phyloP scores from a whole-genome alignment of 2,797 vertebrate genomes.

The Kryptopterus vitreolus region DNA sequence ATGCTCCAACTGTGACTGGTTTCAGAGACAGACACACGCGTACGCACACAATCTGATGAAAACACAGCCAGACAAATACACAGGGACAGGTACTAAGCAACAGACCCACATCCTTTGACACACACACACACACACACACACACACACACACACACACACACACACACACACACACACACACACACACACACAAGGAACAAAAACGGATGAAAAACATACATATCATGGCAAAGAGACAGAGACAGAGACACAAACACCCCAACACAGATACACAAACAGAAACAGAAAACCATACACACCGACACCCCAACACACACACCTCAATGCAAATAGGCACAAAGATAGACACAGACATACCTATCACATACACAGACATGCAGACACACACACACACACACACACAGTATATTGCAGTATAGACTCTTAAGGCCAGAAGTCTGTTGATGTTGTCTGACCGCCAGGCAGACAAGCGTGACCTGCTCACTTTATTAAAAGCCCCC shows the following conservation, averaged over 20 bases:
- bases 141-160: neutral
- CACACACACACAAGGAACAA: no score
- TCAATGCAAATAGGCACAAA: neutral
- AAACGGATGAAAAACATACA: neutral
- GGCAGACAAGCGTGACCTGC: constrained; percentile 28
- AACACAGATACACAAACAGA: neutral
- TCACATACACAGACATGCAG: neutral
- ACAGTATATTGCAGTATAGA: constrained; percentile 18
- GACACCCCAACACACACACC: neutral
- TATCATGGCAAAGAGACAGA: neutral
- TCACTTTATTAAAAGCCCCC: constrained; percentile 52
- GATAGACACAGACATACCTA: neutral
- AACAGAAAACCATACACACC: neutral
- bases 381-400: neutral
- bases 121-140: neutral
- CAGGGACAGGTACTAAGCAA: neutral
- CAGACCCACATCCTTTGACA: neutral
- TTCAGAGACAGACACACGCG: neutral
- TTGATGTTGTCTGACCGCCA: constrained; percentile 44
- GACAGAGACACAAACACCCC: neutral
- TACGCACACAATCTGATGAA: neutral
- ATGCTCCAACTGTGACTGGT: neutral
- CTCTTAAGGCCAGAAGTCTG: constrained; percentile 13
- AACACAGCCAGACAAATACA: neutral
- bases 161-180: no score